Evolutionary conservation across 2,888 invertebrate genomes (phyloP), one percentile per base, ranked within the genome.

Genomic region (Zaprionus obscuricornis): DNA sequence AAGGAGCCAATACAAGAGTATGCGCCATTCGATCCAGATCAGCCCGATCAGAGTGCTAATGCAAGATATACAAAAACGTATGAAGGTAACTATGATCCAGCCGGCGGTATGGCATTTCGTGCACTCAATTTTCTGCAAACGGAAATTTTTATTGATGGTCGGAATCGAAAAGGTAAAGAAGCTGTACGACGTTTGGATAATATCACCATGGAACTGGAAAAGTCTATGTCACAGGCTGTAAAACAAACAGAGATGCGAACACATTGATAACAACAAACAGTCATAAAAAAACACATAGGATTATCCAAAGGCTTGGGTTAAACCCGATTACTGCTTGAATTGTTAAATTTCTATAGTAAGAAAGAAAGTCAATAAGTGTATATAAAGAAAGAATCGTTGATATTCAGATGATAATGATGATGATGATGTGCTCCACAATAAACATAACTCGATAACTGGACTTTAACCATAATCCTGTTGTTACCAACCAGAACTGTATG

Each of bases 61-160:
- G 49, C 74, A 2, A 58, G 66, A 8, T 47, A 68, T 40, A 45
- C 57, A 4, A 64, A 77, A 29, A 22, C 57, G 1, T 74, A 62
- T 45, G 58, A 72, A 7, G 87, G 88, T 52, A 68, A 73, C 26
- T 90, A 89, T 63, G 78, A 89, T 67, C 86, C 89, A 1, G 59
- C 69, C 8, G 74, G 82, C 34, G 88, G 89, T 42, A 54, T 89
- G 56, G 68, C 90, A n/a, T 89, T 88, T 64, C 82, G 79, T 49
- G 89, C 90, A 7, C 78, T 90, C 34, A 81, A 90, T 69, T 87
- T 86, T 64, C 76, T 90, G 51, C 87, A 90, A 79, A 88, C 87
- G 11, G 73, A 88, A 67, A 75, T 90, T 27, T 89, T 89, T 56
- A 62, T 74, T 11, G 74, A 86, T 60, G 67, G 74, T 0, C 73